A percentile compares a stretch with the other conserved stretches of the same genome.
Conservation (phyloP, 2,797 vertebrate species). For the Phoxinus dragarum region DNA sequence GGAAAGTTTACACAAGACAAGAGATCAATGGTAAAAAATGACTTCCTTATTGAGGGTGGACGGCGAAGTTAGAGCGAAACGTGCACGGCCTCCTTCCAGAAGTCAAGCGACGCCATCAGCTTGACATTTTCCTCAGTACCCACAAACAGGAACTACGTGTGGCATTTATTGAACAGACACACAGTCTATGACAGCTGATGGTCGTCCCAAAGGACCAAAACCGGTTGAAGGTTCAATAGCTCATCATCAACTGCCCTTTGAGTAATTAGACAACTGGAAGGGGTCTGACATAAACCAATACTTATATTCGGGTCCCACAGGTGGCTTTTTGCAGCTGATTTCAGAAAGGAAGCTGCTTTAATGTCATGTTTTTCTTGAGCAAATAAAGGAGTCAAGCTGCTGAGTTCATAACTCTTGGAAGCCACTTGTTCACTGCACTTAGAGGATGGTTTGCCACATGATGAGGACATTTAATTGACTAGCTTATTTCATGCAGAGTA, state of each 20-base stretch:
- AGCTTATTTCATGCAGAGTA: slow-evolving; percentile 50
- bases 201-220: slow-evolving; percentile 66
- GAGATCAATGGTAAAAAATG: slow-evolving; percentile 23
- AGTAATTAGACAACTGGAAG: slow-evolving; percentile 79
- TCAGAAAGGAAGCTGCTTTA: slow-evolving; percentile 52
- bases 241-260: slow-evolving; percentile 79
- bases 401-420: slow-evolving; percentile 33
- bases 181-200: slow-evolving; percentile 66
- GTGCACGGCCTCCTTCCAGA: slow-evolving; percentile 27
- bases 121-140: slow-evolving; percentile 71
- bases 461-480: slow-evolving; percentile 56
- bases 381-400: slow-evolving; percentile 56
- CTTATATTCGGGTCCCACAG: slow-evolving; percentile 50
- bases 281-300: slow-evolving; percentile 76
- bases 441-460: slow-evolving; percentile 29
- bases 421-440: not conserved
- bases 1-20: slow-evolving; percentile 32
- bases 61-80: not conserved
- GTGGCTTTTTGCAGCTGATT: slow-evolving; percentile 43
- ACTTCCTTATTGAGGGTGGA: slow-evolving; percentile 22
- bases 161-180: slow-evolving; percentile 71
- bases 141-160: slow-evolving; percentile 64
- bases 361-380: slow-evolving; percentile 62
- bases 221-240: slow-evolving; percentile 78
- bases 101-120: slow-evolving; percentile 60